Conservation (phyloP, 1,140 invertebrate species). For the Anagrus nilaparvatae region DNA sequence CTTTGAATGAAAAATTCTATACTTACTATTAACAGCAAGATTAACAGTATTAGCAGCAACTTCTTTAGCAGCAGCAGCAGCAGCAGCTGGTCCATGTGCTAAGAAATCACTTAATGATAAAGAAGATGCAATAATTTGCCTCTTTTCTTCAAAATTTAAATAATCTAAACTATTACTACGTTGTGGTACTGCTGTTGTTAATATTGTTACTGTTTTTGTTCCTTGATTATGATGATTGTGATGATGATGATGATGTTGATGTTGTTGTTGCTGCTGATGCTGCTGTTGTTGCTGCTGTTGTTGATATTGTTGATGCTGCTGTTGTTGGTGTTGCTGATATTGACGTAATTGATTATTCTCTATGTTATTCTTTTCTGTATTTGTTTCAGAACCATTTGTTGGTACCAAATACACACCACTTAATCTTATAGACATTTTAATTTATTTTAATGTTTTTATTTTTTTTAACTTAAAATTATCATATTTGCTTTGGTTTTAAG, state of each 20-base stretch:
- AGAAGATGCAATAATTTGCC: slow-evolving; percentile 77
- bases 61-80: slow-evolving; percentile 51
- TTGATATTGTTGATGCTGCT: slow-evolving; percentile 31
- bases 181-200: slow-evolving; percentile 53
- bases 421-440: slow-evolving; percentile 38
- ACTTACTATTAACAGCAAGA: too few relatives aligned
- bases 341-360: slow-evolving; percentile 19
- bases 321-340: slow-evolving; percentile 25
- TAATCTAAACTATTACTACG: slow-evolving; percentile 78
- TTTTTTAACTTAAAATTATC: too few relatives aligned
- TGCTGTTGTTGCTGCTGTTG: slow-evolving; percentile 25
- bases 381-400: too few relatives aligned
- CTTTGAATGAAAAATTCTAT: too few relatives aligned
- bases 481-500: too few relatives aligned
- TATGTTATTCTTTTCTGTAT: too few relatives aligned
- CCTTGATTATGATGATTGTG: slow-evolving; percentile 37
- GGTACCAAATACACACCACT: slow-evolving; percentile 39
- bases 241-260: slow-evolving; percentile 16
- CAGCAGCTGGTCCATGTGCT: slow-evolving; percentile 51
- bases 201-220: slow-evolving; percentile 46
- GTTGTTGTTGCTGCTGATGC: slow-evolving; percentile 34
- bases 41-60: slow-evolving; percentile 35
- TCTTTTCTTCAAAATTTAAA: slow-evolving; percentile 82
- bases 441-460: neutral
- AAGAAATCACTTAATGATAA: slow-evolving; percentile 77